Evolutionary conservation across 2,113 vertebrate species (phyloP).

Genomic region (Carlito syrichta): DNA sequence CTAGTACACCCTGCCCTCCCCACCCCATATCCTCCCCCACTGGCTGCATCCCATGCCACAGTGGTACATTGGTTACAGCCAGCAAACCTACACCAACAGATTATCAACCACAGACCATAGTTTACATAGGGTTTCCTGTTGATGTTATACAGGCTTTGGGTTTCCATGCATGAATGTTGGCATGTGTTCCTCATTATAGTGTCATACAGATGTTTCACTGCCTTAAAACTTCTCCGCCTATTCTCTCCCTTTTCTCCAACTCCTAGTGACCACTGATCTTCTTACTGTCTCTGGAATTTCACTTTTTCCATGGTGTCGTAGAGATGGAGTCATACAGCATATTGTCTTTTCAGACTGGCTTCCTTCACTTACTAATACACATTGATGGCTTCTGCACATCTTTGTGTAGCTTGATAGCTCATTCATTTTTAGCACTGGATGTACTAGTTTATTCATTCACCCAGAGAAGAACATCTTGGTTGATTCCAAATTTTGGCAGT

Average conservation of each 20-base stretch:
- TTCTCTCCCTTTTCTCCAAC: background rate
- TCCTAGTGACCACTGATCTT: background rate
- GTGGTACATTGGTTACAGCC: background rate
- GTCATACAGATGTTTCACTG: background rate
- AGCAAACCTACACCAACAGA: background rate
- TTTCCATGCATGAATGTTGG: background rate
- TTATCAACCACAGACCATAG: background rate
- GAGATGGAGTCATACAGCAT: background rate
- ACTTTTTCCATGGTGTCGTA: background rate
- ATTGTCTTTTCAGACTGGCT: background rate
- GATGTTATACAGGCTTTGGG: background rate
- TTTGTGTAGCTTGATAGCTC: background rate
- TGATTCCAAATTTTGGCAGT: conserved; percentile 1
- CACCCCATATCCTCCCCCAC: background rate
- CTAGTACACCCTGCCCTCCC: background rate
- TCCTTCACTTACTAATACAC: background rate
- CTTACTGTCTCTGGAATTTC: background rate
- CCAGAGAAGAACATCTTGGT: background rate
- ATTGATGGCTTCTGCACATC: background rate
- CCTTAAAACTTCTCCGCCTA: background rate
- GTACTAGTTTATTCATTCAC: background rate
- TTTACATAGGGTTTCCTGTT: background rate
- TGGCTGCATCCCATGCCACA: background rate
- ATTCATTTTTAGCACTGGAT: background rate
- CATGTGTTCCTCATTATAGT: background rate